Conservation (phyloP, 2,113 vertebrate genomes). For the Psephotus haematonotus region DNA sequence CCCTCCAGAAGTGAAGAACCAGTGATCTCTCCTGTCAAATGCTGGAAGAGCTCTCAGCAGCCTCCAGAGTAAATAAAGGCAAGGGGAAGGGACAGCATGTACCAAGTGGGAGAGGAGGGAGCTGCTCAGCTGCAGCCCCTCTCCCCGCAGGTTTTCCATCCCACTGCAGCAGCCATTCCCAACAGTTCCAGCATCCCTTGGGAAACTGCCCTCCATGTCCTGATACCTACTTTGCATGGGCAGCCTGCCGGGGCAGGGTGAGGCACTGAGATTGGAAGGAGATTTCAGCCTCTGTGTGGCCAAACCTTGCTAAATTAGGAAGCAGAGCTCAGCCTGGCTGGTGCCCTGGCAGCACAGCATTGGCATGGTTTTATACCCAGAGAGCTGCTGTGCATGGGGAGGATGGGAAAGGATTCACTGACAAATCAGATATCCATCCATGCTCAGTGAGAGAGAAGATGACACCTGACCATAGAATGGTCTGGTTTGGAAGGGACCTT, state of each 20-base stretch:
- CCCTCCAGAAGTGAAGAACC: constrained; percentile 22
- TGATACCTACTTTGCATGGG: background rate
- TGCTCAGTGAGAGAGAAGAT: background rate
- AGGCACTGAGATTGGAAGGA: background rate
- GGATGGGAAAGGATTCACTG: background rate
- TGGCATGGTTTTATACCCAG: background rate
- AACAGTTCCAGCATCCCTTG: fast-evolving
- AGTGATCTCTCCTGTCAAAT: constrained; percentile 61
- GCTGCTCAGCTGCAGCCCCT: background rate
- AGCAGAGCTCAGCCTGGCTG: background rate
- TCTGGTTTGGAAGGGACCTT: background rate
- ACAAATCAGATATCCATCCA: background rate
- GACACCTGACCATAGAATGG: background rate
- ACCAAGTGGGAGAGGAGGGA: background rate
- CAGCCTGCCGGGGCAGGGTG: background rate
- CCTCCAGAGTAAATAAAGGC: constrained; percentile 70
- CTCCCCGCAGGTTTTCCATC: no score
- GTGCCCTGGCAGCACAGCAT: background rate
- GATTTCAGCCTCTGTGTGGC: background rate
- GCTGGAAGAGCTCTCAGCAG: background rate
- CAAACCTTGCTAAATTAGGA: background rate
- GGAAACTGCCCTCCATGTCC: background rate
- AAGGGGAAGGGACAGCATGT: constrained; percentile 24
- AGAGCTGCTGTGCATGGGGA: fast-evolving
- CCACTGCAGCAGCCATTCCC: background rate